Evolutionary conservation across 2,888 invertebrate species (phyloP).

Genomic region (Andrena fulva): DNA sequence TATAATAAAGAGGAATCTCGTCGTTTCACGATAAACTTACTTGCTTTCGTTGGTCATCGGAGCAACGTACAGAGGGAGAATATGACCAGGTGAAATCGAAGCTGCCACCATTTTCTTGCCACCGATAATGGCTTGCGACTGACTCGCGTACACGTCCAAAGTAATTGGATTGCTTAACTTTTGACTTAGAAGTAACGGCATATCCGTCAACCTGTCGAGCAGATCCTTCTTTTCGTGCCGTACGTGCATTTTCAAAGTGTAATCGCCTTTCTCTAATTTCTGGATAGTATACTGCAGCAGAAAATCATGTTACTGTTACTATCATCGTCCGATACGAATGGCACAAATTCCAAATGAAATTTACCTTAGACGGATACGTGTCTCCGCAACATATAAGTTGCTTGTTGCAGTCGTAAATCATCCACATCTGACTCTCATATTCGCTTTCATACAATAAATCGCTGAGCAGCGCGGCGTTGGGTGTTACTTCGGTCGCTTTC

Average conservation of each 20-base stretch:
- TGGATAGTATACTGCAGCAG: constrained; percentile 89
- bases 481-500: constrained; percentile 93
- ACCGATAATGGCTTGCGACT: constrained; percentile 89
- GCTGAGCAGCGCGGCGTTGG: constrained; percentile 92
- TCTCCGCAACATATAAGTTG: constrained; percentile 94
- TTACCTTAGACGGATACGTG: constrained; percentile 94
- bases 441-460: constrained; percentile 97
- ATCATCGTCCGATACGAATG: neutral
- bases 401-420: constrained; percentile 96
- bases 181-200: constrained; percentile 90
- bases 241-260: constrained; percentile 93
- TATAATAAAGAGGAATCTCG: neutral
- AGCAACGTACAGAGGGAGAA: constrained; percentile 92
- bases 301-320: constrained; percentile 1
- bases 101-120: constrained; percentile 91
- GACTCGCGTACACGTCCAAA: constrained; percentile 91
- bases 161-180: constrained; percentile 90
- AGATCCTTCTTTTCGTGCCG: constrained; percentile 95
- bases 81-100: constrained; percentile 87
- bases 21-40: constrained; percentile 86
- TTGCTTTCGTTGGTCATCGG: constrained; percentile 92
- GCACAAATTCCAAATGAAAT: constrained; percentile 43
- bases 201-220: constrained; percentile 94
- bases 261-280: constrained; percentile 98
- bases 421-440: constrained; percentile 98